Base-by-base conservation (phyloP, 1,140 invertebrate species). In the Popillia japonica region DNA sequence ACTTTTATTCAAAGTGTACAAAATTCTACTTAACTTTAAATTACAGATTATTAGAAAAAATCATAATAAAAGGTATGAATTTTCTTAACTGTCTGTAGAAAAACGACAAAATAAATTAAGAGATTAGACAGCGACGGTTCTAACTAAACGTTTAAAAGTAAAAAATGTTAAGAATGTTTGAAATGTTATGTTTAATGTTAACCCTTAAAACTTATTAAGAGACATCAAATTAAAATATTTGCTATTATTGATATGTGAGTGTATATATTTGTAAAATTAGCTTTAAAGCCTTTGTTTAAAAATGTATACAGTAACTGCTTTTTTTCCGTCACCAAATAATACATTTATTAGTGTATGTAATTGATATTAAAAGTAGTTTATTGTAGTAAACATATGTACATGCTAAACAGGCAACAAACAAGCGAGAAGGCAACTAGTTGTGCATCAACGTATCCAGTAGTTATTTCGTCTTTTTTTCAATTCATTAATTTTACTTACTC, bases 401-500 rank as follows among this genome's bases (percentile, higher is more conserved):
- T 44, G 34, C 34, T 41, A 41, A 74, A 14, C 23, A 76, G 11
- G 44, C 41, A 76, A 59, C 74, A 55, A 55, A 59, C 23, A 74
- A 74, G 72, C 72, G 23, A n/a, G 48, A 55, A 76, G 14, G 42
- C 23, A 27, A 55, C 48, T 76, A 23, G 7, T 11, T 11, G 61
- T 48, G 17, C 44, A 22, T 48, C 11, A 22, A 76, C 42, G 17
- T 27, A 76, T 23, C 17, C 42, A 55, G 48, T 55, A 55, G 22
- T 41, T 17, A 74, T 17, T 61, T 76, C 27, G 74, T 20, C 77
- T 55, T 72, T 78, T 27, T 68, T 68, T 59, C 40, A 40, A n/a
- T 9, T 48, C 10, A 3, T 40, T 23, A 22, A 59, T 20, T 48
- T 76, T 90, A 91, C 90, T 91, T 86, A 91, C 90, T 91, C 88